Evolutionary conservation across 1,140 invertebrate genomes (phyloP).

Genomic region (Sipha flava): DNA sequence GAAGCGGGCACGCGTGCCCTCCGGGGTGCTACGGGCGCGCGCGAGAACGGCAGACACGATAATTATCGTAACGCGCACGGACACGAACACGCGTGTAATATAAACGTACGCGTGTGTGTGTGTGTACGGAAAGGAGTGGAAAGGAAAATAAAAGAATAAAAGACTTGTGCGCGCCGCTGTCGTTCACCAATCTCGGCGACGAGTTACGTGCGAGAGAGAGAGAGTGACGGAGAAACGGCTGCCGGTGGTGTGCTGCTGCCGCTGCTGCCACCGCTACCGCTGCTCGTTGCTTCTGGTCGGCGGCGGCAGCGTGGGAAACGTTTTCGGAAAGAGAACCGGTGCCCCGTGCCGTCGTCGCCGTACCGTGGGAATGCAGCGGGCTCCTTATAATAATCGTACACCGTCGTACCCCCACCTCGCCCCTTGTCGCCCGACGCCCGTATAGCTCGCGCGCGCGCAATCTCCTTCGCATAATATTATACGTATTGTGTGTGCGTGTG

Average conservation of each 20-base stretch:
- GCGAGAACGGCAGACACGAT: not conserved
- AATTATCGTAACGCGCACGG: not conserved
- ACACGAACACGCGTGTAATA: not conserved
- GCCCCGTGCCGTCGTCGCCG: not conserved
- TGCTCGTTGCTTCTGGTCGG: constrained; percentile 3
- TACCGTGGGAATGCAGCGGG: constrained; percentile 30
- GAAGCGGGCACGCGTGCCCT: constrained; percentile 22
- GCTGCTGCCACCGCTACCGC: not conserved
- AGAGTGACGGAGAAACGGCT: constrained; percentile 18
- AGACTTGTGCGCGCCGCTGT: not conserved
- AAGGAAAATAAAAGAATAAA: not conserved
- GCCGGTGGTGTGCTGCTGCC: not conserved
- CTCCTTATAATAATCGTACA: constrained; percentile 22
- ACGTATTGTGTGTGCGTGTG: not conserved
- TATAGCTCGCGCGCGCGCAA: not conserved
- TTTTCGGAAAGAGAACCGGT: constrained; percentile 19
- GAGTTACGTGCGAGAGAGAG: not conserved
- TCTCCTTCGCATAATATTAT: constrained; percentile 23
- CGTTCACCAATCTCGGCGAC: no score
- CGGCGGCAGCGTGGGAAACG: constrained; percentile 11
- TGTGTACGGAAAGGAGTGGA: no score
- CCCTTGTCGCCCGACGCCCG: not conserved
- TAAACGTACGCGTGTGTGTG: no score
- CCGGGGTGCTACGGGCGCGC: not conserved
- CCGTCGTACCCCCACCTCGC: not conserved